Evolutionary conservation across 2,113 vertebrate species (phyloP).

Genomic region (Thamnophis sirtalis): DNA sequence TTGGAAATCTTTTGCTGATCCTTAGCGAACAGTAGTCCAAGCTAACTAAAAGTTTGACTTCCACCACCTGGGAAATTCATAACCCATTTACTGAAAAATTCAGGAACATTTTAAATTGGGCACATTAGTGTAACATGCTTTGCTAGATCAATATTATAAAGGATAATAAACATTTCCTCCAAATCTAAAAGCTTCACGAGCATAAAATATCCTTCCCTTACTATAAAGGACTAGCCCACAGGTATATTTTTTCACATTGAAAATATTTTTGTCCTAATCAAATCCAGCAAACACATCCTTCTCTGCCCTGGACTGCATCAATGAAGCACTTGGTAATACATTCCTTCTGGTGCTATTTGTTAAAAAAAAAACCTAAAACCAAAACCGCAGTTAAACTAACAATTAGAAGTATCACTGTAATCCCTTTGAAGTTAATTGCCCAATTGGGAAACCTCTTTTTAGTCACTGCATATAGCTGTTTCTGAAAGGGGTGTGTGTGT

Average conservation of each 20-base stretch:
- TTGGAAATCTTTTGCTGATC: background rate
- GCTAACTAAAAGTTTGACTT: background rate
- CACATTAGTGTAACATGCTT: background rate
- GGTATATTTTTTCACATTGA: background rate
- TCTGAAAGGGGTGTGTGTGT: background rate
- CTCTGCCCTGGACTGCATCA: background rate
- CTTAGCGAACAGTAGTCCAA: background rate
- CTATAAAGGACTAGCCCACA: background rate
- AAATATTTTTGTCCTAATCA: background rate
- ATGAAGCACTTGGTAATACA: background rate
- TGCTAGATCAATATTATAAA: background rate
- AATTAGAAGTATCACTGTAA: background rate
- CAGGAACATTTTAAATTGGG: background rate
- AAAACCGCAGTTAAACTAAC: background rate
- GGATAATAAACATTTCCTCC: background rate
- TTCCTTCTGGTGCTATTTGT: background rate
- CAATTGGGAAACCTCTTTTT: background rate
- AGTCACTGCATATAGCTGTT: background rate
- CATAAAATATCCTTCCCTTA: background rate
- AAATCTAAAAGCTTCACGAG: background rate
- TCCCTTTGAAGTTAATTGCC: background rate
- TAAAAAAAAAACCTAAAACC: background rate
- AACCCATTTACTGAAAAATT: background rate
- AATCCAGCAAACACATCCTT: background rate
- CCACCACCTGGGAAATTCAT: background rate